Conservation (phyloP, 2,797 vertebrate genomes). For the Uromys caudimaculatus region DNA sequence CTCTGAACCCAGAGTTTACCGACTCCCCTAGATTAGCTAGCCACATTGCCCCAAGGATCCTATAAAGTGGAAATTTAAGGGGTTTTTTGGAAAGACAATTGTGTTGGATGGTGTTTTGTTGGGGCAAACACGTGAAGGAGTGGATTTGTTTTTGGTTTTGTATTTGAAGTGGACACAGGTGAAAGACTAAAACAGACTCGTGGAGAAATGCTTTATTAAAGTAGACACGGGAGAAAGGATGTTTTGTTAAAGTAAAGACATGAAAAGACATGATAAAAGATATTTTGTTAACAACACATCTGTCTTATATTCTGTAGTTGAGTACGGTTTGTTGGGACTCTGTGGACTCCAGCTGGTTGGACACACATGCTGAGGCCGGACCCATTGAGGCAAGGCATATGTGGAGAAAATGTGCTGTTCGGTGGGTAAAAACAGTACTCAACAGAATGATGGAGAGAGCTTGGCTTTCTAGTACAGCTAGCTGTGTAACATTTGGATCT, state of each 20-base stretch:
- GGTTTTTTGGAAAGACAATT: background rate
- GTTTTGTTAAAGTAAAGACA: background rate
- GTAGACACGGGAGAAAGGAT: background rate
- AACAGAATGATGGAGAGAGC: background rate
- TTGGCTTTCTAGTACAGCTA: background rate
- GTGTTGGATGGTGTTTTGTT: background rate
- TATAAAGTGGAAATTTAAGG: background rate
- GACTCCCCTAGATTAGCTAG: background rate
- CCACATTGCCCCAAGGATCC: background rate
- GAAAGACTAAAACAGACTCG: background rate
- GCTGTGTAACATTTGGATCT: background rate
- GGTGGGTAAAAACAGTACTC: background rate
- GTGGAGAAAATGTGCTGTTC: background rate
- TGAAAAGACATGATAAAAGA: background rate
- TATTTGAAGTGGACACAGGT: background rate
- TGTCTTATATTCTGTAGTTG: background rate
- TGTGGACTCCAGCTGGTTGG: background rate
- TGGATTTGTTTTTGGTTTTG: background rate
- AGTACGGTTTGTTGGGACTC: background rate
- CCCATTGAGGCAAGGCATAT: background rate
- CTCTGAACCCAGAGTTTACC: background rate
- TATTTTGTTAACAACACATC: background rate
- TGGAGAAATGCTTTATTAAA: background rate
- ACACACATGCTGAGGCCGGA: background rate
- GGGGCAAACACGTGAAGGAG: background rate